A percentile compares a stretch with the other conserved stretches of the same genome.
These are phyloP conservation scores for Sphyrna mokarran DNA, from an alignment of 2,113 vertebrate genomes.

Conservation along the genomic window DNA sequence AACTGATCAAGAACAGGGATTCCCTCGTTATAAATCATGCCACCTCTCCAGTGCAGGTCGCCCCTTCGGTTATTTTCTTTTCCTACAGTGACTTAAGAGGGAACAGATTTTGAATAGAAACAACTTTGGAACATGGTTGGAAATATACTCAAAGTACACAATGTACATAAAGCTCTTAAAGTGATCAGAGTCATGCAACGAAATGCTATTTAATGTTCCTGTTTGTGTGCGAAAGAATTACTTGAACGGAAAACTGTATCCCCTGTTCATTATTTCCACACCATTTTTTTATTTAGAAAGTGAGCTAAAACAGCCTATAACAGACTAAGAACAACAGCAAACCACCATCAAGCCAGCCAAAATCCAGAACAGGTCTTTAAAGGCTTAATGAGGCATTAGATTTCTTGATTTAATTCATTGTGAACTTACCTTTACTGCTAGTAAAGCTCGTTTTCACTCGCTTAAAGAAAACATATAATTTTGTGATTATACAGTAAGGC, in stretches of 20 bases:
- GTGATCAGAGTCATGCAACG: neutral
- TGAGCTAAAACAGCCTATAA: neutral
- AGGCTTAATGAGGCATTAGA: neutral
- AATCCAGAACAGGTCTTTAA: neutral
- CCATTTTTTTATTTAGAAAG: constrained; percentile 12
- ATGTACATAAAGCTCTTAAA: neutral
- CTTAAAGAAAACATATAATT: neutral
- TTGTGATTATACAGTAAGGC: neutral
- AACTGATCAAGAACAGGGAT: neutral
- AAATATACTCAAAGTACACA: neutral
- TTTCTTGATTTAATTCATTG: neutral
- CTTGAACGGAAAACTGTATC: constrained; percentile 5
- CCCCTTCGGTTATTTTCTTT: neutral
- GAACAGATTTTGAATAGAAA: constrained; percentile 9
- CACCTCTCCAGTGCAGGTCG: neutral
- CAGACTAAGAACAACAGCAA: neutral
- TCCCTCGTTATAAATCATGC: neutral
- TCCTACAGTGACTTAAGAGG: neutral
- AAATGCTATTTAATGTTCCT: neutral
- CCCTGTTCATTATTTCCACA: constrained; percentile 22
- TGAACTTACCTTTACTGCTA: neutral
- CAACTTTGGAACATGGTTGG: neutral
- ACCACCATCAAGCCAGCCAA: neutral
- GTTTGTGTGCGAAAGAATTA: neutral
- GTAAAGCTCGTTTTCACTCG: neutral